A percentile compares a stretch with the other conserved stretches of the same genome.
phyloP scores from a whole-genome alignment of 2,888 invertebrate genomes.

The Monoplex corrugatus region DNA sequence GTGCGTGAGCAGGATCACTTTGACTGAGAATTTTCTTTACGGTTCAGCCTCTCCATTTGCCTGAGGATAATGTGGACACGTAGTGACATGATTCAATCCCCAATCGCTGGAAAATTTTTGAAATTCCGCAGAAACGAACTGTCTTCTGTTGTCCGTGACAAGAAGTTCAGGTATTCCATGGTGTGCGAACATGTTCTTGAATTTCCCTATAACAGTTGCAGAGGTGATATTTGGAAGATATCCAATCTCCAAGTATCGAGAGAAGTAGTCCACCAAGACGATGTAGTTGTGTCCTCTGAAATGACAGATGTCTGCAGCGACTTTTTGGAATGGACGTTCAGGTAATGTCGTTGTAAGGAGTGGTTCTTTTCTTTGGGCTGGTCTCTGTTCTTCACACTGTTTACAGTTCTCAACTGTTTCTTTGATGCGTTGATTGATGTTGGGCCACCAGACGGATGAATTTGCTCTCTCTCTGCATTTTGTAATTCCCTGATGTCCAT shows the following conservation, averaged over 20 bases:
- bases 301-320: slow-evolving; percentile 57
- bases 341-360: slow-evolving; percentile 55
- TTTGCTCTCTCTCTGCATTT: slow-evolving; percentile 57
- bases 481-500: slow-evolving; percentile 60
- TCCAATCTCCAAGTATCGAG: slow-evolving; percentile 52
- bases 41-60: slow-evolving; percentile 50
- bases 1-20: background rate
- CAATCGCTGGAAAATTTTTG: background rate
- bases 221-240: slow-evolving; percentile 15
- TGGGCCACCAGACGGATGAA: slow-evolving; percentile 60
- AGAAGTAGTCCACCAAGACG: slow-evolving; percentile 59
- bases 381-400: slow-evolving; percentile 51
- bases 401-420: slow-evolving; percentile 44
- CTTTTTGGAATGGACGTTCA: slow-evolving; percentile 58
- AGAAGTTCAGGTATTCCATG: slow-evolving; percentile 1
- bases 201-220: background rate
- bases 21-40: slow-evolving; percentile 2
- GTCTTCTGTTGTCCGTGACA: slow-evolving; percentile 8
- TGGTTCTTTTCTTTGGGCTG: slow-evolving; percentile 56
- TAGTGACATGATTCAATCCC: slow-evolving; percentile 43
- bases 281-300: slow-evolving; percentile 50
- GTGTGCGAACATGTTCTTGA: background rate
- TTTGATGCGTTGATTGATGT: slow-evolving; percentile 51
- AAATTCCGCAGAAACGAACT: slow-evolving; percentile 28
- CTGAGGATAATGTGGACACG: slow-evolving; percentile 40